These are phyloP conservation scores for Zaprionus gabonicus DNA, from an alignment of 1,140 invertebrate species.

Conservation along the genomic window DNA sequence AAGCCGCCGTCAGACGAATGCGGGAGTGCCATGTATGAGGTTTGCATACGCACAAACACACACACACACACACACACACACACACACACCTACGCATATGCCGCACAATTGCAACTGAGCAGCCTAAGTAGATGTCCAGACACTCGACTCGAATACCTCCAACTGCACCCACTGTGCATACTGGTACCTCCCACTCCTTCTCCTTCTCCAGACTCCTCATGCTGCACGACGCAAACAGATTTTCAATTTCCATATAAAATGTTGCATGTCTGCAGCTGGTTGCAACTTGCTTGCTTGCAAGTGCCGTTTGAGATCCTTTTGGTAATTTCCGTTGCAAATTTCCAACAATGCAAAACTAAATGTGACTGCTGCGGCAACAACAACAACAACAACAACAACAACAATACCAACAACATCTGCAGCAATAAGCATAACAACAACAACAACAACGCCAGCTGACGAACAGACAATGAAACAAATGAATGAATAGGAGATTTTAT, in stretches of 20 bases:
- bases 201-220: neutral
- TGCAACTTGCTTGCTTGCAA: slow-evolving; percentile 17
- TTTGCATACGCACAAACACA: slow-evolving; percentile 2
- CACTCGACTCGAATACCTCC: neutral
- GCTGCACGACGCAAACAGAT: slow-evolving; percentile 35
- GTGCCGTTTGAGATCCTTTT: slow-evolving; percentile 44
- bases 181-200: neutral
- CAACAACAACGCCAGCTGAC: slow-evolving; percentile 19
- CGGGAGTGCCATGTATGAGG: neutral
- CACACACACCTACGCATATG: neutral
- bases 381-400: slow-evolving; percentile 29
- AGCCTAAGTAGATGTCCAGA: slow-evolving; percentile 3
- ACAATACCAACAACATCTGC: slow-evolving; percentile 3
- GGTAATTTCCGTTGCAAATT: slow-evolving; percentile 67
- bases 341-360: slow-evolving; percentile 53
- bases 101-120: neutral
- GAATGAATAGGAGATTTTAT: slow-evolving; percentile 49
- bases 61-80: slow-evolving; percentile 8
- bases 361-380: slow-evolving; percentile 25
- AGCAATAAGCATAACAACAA: slow-evolving; percentile 32
- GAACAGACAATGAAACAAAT: slow-evolving; percentile 55
- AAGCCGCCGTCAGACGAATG: neutral
- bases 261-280: slow-evolving; percentile 24
- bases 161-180: neutral
- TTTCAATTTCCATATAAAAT: slow-evolving; percentile 70